Evolutionary conservation across 2,888 invertebrate genomes (phyloP).

Genomic region (Eupithecia subfuscata): DNA sequence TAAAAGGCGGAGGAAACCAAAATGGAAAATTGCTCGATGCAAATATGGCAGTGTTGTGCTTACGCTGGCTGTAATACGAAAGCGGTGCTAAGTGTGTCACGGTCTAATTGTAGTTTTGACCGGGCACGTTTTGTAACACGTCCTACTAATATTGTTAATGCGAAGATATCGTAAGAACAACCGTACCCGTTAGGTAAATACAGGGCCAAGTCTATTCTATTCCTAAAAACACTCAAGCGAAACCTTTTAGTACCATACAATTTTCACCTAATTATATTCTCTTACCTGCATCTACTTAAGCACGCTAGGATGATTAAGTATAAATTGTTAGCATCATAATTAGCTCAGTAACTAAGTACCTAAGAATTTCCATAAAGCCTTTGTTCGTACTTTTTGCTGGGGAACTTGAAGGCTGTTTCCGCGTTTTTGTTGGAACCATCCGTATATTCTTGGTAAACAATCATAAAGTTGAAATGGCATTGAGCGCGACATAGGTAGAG

Average conservation of each 20-base stretch:
- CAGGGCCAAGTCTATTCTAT: not conserved
- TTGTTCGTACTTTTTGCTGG: constrained; percentile 38
- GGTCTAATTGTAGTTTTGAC: constrained; percentile 75
- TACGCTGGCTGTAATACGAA: constrained; percentile 61
- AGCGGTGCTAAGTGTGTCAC: constrained; percentile 74
- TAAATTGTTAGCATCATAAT: constrained; percentile 28
- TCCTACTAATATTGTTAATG: constrained; percentile 41
- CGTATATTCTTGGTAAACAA: constrained; percentile 13
- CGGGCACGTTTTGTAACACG: constrained; percentile 68
- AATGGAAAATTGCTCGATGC: constrained; percentile 38
- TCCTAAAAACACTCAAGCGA: not conserved
- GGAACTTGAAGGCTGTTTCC: constrained; percentile 33
- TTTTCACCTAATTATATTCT: constrained; percentile 50
- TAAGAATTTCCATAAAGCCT: constrained; percentile 36
- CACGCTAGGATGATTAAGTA: constrained; percentile 35
- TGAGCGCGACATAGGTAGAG: constrained; percentile 5
- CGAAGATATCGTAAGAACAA: not conserved
- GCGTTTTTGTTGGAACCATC: constrained; percentile 35
- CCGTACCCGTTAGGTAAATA: not conserved
- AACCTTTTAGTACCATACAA: constrained; percentile 49
- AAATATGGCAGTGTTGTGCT: constrained; percentile 45
- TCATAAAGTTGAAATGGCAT: constrained; percentile 7
- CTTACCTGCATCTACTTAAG: constrained; percentile 25
- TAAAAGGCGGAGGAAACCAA: constrained; percentile 29
- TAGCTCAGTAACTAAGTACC: constrained; percentile 24